These are phyloP conservation scores for Orussus abietinus DNA, from an alignment of 1,140 invertebrate genomes.

Conservation along the genomic window DNA sequence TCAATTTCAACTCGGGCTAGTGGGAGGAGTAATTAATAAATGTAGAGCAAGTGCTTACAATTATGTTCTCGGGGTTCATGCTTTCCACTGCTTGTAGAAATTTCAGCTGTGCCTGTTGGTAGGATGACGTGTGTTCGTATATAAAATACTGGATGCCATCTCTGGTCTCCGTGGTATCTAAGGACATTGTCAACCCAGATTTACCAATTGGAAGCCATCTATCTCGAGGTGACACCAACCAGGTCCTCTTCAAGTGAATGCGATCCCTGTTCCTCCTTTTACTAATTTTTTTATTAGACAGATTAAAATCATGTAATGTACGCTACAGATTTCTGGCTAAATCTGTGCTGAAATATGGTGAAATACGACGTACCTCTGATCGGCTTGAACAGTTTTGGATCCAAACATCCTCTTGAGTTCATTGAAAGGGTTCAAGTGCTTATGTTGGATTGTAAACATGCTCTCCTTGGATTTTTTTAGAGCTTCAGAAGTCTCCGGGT, in stretches of 20 bases:
- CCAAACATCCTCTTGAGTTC: constrained; percentile 85
- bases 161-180: constrained; percentile 48
- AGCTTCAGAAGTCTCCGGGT: constrained; percentile 31
- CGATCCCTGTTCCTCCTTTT: constrained; percentile 59
- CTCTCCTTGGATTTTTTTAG: constrained; percentile 45
- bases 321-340: constrained; percentile 10
- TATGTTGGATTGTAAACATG: constrained; percentile 63
- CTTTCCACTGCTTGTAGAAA: constrained; percentile 78
- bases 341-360: neutral
- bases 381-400: constrained; percentile 68
- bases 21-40: constrained; percentile 4
- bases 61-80: constrained; percentile 76
- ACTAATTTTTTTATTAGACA: constrained; percentile 42
- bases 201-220: constrained; percentile 66
- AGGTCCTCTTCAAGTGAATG: constrained; percentile 59
- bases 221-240: constrained; percentile 65
- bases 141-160: constrained; percentile 64
- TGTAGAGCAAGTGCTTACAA: constrained; percentile 64
- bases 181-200: constrained; percentile 70
- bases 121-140: constrained; percentile 75
- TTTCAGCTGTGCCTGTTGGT: constrained; percentile 69
- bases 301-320: constrained; percentile 5
- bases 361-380: constrained; percentile 56
- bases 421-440: constrained; percentile 77
- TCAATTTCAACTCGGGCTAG: neutral